Evolutionary conservation across 2,888 invertebrate species (phyloP).

Genomic region (Campopleginae sp.): DNA sequence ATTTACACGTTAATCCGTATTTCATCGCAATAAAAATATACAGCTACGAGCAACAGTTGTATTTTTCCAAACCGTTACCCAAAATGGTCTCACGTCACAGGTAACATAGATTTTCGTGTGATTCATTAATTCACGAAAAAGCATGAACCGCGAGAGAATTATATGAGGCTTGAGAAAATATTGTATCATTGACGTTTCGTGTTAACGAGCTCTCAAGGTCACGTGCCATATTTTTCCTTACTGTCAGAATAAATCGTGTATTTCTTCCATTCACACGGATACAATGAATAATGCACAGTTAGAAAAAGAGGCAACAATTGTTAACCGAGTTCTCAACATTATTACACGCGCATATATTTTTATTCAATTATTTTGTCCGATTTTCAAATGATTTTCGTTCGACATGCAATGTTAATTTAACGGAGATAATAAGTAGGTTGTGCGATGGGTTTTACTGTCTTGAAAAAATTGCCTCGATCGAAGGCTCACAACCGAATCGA

Average conservation of each 20-base stretch:
- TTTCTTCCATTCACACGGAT: slow-evolving; percentile 12
- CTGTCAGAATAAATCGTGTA: not conserved
- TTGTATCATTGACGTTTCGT: not conserved
- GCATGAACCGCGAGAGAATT: not conserved
- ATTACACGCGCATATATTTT: not conserved
- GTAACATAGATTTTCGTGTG: not conserved
- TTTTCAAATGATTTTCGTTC: not conserved
- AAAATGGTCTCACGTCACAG: not conserved
- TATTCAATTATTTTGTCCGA: not conserved
- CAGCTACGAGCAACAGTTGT: slow-evolving; percentile 31
- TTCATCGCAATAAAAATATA: slow-evolving; percentile 9
- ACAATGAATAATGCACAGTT: not conserved
- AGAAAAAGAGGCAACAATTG: slow-evolving; percentile 2
- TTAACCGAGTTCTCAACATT: slow-evolving; percentile 37
- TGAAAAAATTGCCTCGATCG: not conserved
- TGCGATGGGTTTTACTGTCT: not conserved
- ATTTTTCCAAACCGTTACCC: slow-evolving; percentile 20
- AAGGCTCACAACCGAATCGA: not conserved
- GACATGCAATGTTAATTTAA: not conserved
- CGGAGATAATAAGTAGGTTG: not conserved
- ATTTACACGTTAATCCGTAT: slow-evolving; percentile 4
- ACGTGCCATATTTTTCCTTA: slow-evolving; percentile 15
- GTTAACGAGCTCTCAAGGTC: slow-evolving; percentile 32
- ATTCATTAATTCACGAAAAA: not conserved
- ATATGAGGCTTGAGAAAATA: not conserved